Evolutionary conservation across 53 echinoderm and acorn worm genomes (phyloP), one percentile per base, ranked within the genome.

Genomic region (Temnopleurus reevesii): DNA sequence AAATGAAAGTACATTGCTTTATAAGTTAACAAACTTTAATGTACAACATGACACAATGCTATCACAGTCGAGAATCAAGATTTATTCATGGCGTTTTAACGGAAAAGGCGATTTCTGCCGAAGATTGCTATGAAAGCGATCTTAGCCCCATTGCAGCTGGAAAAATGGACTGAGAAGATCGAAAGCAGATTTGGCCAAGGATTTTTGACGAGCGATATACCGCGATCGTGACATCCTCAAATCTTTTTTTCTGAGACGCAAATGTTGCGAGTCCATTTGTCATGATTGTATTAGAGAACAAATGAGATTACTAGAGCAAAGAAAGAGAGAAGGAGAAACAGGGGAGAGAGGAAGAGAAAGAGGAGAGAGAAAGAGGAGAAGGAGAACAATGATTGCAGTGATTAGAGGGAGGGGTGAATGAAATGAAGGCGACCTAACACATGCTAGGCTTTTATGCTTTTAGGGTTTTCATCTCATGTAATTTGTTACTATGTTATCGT

Each of bases 211-310:
- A 77, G 46, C 77, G 77, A 77, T 77, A 44, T n/a, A n/a, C 77
- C 26, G 17, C 46, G 77, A 77, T 45, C 27, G 46, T 45, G 77
- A 45, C 27, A 45, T 77, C 27, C 46, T 77, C 46, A 0, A 6
- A 23, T 77, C 46, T 77, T 77, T 77, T 77, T 19, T 43, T 21
- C n/a, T 4, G 4, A 46, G 77, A 46, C 45, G 46, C 77, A 77
- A 77, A 77, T 77, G 77, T 77, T 77, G 46, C 44, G 25, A 77
- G 45, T 45, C 77, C 77, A 77, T 77, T 77, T 46, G 45, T 77
- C 46, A 77, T 77, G 77, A 77, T 77, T 77, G 45, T 15, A 77
- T 45, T 45, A 44, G 77, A 77, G 77, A 25, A 12, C n/a, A n/a
- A n/a, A n/a, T n/a, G n/a, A 45, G 76, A 41, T 45, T 46, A 45